phyloP scores from a whole-genome alignment of 2,888 invertebrate genomes.

The Tachina grossa region DNA sequence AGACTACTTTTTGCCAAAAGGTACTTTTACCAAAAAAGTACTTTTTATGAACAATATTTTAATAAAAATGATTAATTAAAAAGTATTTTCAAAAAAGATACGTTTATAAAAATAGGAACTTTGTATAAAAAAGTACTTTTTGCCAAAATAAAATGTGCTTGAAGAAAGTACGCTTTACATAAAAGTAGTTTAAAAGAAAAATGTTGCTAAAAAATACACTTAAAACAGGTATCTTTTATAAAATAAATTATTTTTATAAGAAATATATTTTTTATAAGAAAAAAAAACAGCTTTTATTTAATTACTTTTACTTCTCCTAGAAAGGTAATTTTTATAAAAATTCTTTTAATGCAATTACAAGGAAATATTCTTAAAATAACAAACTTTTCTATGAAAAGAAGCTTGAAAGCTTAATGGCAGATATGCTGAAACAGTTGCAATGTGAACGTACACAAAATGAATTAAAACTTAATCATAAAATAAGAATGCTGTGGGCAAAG shows the following conservation, averaged over 20 bases:
- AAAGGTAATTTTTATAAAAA: not conserved
- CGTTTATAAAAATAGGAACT: not conserved
- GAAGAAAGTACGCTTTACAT: not conserved
- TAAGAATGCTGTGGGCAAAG: conserved; percentile 19
- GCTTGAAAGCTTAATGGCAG: no score
- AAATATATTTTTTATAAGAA: not conserved
- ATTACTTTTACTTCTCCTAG: no score
- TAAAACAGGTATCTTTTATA: not conserved
- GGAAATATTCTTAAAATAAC: no score
- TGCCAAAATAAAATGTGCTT: not conserved
- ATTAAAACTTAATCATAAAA: conserved; percentile 9
- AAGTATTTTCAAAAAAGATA: no score
- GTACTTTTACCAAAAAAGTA: not conserved
- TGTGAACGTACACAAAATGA: conserved; percentile 12
- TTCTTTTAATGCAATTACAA: no score
- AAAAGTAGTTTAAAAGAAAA: not conserved
- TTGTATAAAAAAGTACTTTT: conserved; percentile 1
- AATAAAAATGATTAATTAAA: no score
- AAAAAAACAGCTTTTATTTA: not conserved
- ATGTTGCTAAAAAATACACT: no score
- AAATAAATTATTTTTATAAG: not conserved
- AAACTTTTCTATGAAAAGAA: no score
- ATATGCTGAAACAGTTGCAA: no score
- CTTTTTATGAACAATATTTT: not conserved
- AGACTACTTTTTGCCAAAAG: not conserved